Evolutionary conservation across 2,888 invertebrate genomes (phyloP), one percentile per base, ranked within the genome.

Genomic region (Meganola albula): DNA sequence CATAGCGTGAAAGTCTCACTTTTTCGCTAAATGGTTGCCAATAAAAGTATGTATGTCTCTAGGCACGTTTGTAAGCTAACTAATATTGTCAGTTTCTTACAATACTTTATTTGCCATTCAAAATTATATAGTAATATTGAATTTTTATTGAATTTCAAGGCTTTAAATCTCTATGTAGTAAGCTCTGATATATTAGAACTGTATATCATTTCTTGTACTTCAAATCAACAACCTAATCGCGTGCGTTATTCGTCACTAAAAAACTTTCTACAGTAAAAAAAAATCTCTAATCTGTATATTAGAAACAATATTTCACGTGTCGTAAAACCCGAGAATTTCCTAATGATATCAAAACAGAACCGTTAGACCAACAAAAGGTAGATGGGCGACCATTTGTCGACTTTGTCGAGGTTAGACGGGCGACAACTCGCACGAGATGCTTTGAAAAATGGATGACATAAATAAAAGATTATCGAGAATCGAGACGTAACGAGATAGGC

Each of bases 401-500:
- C 48, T 54, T 56, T n/a, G n/a, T 53, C 53, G 49, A 44, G 47
- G n/a, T n/a, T n/a, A 57, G 63, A 69, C 58, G 63, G 64, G 54
- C 57, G 72, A 74, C 74, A 63, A 62, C 76, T 72, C 80, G 78
- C 79, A 78, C 75, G 69, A 58, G 56, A 52, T 45, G 49, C 48
- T 52, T 68, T 62, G 79, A 83, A 74, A 77, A 78, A 83, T 79
- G 62, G 66, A 53, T 41, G 48, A 67, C 74, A 84, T 85, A 79
- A 83, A 85, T 85, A 80, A 83, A 75, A 66, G 80, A 83, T 84
- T 84, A 84, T 79, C 83, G 69, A 68, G 73, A 80, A 82, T 75
- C 76, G 68, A 63, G 65, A 67, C 63, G 67, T 74, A 74, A 71
- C 71, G 65, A 76, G 78, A 80, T 80, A 75, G 50, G 59, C 61